Conservation (phyloP, 1,140 invertebrate species). For the Phenacoccus solenopsis region DNA sequence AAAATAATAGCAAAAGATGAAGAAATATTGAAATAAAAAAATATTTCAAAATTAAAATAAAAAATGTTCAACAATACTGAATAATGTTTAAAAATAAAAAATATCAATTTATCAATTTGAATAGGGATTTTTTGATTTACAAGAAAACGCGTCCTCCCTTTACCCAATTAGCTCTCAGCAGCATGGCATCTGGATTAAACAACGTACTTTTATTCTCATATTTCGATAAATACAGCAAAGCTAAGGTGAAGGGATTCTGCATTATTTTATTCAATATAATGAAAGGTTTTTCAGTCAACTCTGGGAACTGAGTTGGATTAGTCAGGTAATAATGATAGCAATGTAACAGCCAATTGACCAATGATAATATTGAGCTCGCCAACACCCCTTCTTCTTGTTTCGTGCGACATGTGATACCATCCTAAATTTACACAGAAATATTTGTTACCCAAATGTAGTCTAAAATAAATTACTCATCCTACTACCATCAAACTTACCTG, state of each 20-base stretch:
- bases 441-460: constrained; percentile 15
- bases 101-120: no score
- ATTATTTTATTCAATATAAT: constrained; percentile 54
- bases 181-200: background rate
- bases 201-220: constrained; percentile 47
- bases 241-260: constrained; percentile 58
- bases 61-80: no score
- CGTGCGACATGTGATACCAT: constrained; percentile 49
- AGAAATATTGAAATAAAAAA: no score
- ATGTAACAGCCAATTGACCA: constrained; percentile 69
- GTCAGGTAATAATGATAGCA: constrained; percentile 40
- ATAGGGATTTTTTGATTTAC: constrained; percentile 19
- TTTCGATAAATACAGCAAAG: constrained; percentile 70
- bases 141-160: constrained; percentile 4
- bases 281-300: constrained; percentile 55
- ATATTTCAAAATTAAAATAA: no score
- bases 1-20: no score
- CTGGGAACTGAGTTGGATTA: constrained; percentile 25
- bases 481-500: constrained; percentile 45
- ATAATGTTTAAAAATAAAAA: no score
- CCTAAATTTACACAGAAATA: constrained; percentile 28
- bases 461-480: background rate
- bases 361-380: constrained; percentile 56
- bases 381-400: constrained; percentile 70
- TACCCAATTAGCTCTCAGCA: constrained; percentile 10